Percentiles rank a stretch among this genome's conserved stretches.
These are phyloP conservation scores for Cepaea hortensis DNA, from an alignment of 2,888 invertebrate species.

Conservation along the genomic window DNA sequence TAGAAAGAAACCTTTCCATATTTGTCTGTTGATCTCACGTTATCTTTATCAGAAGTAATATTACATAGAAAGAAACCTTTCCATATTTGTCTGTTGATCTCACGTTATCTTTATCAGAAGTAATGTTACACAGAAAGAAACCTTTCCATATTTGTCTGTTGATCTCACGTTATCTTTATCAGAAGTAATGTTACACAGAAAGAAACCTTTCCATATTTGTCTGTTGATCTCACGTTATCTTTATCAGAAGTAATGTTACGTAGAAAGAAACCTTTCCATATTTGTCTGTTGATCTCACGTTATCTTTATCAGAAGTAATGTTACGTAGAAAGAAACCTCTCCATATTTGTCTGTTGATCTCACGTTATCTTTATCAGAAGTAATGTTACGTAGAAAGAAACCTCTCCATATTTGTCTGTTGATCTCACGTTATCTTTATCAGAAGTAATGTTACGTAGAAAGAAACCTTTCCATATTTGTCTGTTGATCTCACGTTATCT, in stretches of 20 bases:
- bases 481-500: background rate
- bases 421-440: background rate
- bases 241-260: background rate
- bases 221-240: background rate
- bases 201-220: background rate
- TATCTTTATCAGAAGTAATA: background rate
- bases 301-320: background rate
- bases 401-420: background rate
- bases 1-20: background rate
- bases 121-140: background rate
- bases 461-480: background rate
- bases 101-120: background rate
- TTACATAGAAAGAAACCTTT: background rate
- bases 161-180: background rate
- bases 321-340: background rate
- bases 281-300: background rate
- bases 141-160: background rate
- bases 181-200: background rate
- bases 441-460: background rate
- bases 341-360: background rate
- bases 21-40: background rate
- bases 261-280: background rate
- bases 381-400: background rate
- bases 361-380: background rate
- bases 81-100: background rate